Base-by-base conservation (phyloP, 2,888 invertebrate genomes). In the Melinaea menophilus region DNA sequence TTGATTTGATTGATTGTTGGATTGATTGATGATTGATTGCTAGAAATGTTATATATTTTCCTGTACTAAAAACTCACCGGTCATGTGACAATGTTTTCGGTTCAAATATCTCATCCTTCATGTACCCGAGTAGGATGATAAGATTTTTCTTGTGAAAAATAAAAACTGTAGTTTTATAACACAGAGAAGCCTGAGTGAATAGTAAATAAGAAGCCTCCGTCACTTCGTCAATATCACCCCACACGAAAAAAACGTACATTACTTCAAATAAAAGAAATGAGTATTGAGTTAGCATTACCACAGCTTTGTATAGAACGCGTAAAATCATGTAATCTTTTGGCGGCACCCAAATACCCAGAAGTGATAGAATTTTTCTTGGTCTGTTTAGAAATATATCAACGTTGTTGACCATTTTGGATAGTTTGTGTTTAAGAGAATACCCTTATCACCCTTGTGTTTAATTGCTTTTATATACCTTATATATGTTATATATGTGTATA, bases 141-240 rank as follows among this genome's bases (percentile, higher is more conserved):
- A 89, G 67, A 62, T 75, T 79, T 0, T 73, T 74, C 67, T 82
- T 81, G 60, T 83, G 80, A 0, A 79, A 45, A 56, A 86, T 67
- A 60, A 87, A 85, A 13, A 80, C 80, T 0, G 86, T 84, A 0
- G 78, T 75, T 67, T 90, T 90, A 48, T 83, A 84, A 61, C 87
- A 89, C 2, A 86, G 72, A 0, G 86, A 85, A 0, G 85, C 86
- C 64, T 87, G 86, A 0, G 90, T 86, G 66, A 89, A 88, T 0
- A 89, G 71, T 59, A 90, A 68, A 61, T 83, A 86, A 0, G 86
- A 85, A 0, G 84, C 86, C 61, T 88, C 86, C 0, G 87, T 84
- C 0, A 88, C 82, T 3, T 79, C 82, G 3, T 81, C 82, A 0
- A 88, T 71, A 56, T 89, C 85, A 0, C 88, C 88, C 84, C 86